phyloP scores from a whole-genome alignment of 1,140 invertebrate species.

The Piezodorus guildinii region DNA sequence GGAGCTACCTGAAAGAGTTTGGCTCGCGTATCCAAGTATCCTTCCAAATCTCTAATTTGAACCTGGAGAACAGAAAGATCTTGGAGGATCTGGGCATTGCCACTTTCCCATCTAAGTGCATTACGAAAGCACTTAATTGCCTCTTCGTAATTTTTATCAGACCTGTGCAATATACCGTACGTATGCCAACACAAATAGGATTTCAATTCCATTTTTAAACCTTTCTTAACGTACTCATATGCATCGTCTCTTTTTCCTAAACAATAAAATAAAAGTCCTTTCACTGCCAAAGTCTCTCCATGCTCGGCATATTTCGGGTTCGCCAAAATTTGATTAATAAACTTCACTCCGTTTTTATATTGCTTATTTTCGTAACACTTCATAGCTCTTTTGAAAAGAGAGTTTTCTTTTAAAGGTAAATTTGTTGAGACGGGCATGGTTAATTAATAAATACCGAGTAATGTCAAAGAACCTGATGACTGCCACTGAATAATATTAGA shows the following conservation, averaged over 20 bases:
- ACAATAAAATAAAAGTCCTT: constrained; percentile 94
- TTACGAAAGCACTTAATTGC: constrained; percentile 98
- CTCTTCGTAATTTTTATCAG: constrained; percentile 99
- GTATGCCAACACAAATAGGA: constrained; percentile 99
- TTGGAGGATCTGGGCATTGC: constrained; percentile 94
- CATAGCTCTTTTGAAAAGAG: constrained; percentile 97
- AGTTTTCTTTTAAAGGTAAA: constrained; percentile 87
- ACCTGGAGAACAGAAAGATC: constrained; percentile 96
- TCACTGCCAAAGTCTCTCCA: constrained; percentile 99
- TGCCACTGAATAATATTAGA: no score
- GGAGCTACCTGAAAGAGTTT: constrained; percentile 40
- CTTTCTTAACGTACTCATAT: constrained; percentile 90
- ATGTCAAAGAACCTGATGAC: no score
- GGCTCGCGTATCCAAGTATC: constrained; percentile 67
- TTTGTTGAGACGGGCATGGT: no score
- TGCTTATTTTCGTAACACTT: constrained; percentile 99
- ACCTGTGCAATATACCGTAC: constrained; percentile 86
- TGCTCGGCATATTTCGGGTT: constrained; percentile 96
- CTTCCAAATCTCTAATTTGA: constrained; percentile 97
- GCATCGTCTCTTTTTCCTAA: constrained; percentile 96
- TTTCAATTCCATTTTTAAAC: constrained; percentile 89
- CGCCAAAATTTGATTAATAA: constrained; percentile 95
- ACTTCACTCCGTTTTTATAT: constrained; percentile 99
- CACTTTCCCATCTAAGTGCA: constrained; percentile 98
- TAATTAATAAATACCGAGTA: no score